Evolutionary conservation across 1,140 invertebrate genomes (phyloP).

Genomic region (Drosophila erecta): DNA sequence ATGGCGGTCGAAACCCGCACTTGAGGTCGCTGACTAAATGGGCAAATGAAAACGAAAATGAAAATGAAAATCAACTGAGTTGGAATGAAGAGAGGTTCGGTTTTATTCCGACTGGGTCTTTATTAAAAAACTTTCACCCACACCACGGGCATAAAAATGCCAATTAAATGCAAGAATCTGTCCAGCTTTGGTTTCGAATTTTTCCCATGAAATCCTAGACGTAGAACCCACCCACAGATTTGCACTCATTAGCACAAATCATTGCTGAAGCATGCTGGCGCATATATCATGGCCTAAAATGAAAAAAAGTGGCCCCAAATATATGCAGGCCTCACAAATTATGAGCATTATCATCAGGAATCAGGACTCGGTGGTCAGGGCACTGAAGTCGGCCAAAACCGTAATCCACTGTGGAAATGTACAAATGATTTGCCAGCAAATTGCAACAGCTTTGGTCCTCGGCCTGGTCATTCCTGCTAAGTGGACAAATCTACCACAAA

Average conservation of each 20-base stretch:
- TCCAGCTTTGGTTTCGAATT: conserved; percentile 17
- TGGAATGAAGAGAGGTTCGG: conserved; percentile 60
- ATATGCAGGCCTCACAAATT: conserved; percentile 77
- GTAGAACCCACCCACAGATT: conserved; percentile 11
- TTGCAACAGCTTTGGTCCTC: conserved; percentile 65
- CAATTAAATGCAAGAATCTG: conserved; percentile 61
- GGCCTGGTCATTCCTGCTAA: conserved; percentile 77
- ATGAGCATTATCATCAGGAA: conserved; percentile 73
- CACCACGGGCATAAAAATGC: conserved; percentile 37
- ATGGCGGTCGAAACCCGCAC: conserved; percentile 56
- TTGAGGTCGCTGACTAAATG: conserved; percentile 70
- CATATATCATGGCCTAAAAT: conserved; percentile 57
- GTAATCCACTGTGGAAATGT: conserved; percentile 81
- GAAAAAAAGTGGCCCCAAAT: conserved; percentile 20
- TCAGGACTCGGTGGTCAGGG: conserved; percentile 21
- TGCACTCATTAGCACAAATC: conserved; percentile 75
- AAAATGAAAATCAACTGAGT: conserved; percentile 79
- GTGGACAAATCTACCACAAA: conserved; percentile 84
- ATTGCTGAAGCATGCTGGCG: conserved; percentile 62
- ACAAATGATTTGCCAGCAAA: conserved; percentile 82
- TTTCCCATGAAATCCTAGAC: conserved; percentile 43
- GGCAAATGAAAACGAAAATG: conserved; percentile 66
- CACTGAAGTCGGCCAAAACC: conserved; percentile 17
- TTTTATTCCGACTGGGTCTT: conserved; percentile 48
- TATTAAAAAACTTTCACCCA: conserved; percentile 71